Conservation (phyloP, 2,797 vertebrate species). For the Coendou prehensilis region DNA sequence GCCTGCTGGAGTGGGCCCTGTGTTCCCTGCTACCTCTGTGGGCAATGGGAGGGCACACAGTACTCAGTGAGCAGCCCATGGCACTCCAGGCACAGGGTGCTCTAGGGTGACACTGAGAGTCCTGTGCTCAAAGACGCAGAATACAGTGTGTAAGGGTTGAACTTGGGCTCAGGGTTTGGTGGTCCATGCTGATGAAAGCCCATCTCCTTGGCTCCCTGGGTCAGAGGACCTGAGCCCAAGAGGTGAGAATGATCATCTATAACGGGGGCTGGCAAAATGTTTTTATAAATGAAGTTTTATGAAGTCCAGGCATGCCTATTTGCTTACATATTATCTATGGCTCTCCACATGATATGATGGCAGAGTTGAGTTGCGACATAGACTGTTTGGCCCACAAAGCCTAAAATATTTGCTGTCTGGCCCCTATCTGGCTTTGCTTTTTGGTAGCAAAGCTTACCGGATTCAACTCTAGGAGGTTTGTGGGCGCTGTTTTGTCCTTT, state of each 20-base stretch:
- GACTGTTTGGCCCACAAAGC: not conserved
- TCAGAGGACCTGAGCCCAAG: not conserved
- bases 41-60: accelerated
- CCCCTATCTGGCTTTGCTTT: not conserved
- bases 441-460: not conserved
- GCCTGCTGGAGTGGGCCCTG: not conserved
- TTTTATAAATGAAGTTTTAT: constrained; percentile 17
- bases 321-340: not conserved
- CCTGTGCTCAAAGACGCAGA: not conserved
- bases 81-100: not conserved
- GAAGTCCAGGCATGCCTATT: not conserved
- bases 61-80: not conserved
- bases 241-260: not conserved
- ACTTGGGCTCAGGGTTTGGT: not conserved
- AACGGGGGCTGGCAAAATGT: not conserved
- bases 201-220: not conserved
- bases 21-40: not conserved
- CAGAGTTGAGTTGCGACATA: not conserved
- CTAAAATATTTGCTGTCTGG: not conserved
- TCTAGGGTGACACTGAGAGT: not conserved
- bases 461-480: not conserved
- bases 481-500: constrained; percentile 47
- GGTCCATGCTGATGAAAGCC: not conserved
- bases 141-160: not conserved
- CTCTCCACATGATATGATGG: not conserved